Percentiles rank a stretch among this genome's conserved stretches.
phyloP scores from a whole-genome alignment of 1,140 invertebrate species.

The Pinna nobilis region DNA sequence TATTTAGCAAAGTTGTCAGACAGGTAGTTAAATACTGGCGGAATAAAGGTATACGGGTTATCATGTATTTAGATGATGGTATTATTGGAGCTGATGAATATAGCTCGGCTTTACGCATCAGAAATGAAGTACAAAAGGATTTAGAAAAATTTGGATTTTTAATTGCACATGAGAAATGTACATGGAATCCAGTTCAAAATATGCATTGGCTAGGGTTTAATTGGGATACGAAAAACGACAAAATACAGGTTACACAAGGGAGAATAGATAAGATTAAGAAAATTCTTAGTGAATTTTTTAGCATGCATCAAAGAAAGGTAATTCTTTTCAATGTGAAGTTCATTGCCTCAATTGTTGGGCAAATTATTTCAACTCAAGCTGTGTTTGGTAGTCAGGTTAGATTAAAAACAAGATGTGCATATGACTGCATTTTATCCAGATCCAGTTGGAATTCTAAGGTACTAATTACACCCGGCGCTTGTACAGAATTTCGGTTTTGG shows the following conservation, averaged over 20 bases:
- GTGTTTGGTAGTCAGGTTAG: background rate
- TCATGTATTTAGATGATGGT: constrained; percentile 35
- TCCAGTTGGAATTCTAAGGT: constrained; percentile 30
- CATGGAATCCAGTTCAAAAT: constrained; percentile 3
- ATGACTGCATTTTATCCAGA: constrained; percentile 8
- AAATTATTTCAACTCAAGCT: constrained; percentile 13
- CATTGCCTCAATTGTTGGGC: constrained; percentile 5
- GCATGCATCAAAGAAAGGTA: no score
- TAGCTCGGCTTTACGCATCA: background rate
- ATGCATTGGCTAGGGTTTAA: constrained; percentile 20
- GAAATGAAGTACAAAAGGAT: background rate
- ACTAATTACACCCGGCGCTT: constrained; percentile 3
- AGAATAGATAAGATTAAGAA: constrained; percentile 17
- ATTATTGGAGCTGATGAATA: constrained; percentile 1
- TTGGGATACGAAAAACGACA: constrained; percentile 19
- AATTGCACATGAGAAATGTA: constrained; percentile 29
- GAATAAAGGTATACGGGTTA: background rate
- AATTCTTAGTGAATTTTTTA: background rate
- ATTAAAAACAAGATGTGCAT: constrained; percentile 19
- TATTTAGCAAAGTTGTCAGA: constrained; percentile 22
- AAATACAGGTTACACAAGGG: constrained; percentile 2
- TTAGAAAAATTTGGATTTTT: constrained; percentile 24
- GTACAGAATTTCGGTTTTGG: constrained; percentile 21
- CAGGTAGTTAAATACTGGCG: constrained; percentile 23
- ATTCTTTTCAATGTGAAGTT: background rate